Evolutionary conservation across 2,888 invertebrate species (phyloP), one percentile per base, ranked within the genome.

Genomic region (Cantharis nigra): DNA sequence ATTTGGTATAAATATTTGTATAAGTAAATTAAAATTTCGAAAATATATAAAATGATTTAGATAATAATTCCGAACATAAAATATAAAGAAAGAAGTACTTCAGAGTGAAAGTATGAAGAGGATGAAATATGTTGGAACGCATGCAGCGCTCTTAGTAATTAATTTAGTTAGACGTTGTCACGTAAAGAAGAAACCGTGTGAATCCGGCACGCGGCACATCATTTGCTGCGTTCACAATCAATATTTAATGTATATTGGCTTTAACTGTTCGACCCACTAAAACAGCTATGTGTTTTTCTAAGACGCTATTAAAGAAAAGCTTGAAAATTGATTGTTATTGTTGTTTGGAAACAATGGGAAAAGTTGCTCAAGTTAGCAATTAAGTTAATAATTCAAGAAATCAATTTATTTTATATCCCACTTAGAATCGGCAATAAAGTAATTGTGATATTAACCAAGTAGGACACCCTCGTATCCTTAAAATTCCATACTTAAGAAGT

Each of bases 221-320:
- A 80, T 81, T 83, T 82, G 81, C 82, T 76, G 74, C 76, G 77
- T 80, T 80, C 81, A 80, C 82, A 83, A 83, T 83, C 82, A 83
- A 83, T 83, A 83, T 83, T 83, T 83, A 83, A 83, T 82, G 82
- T 80, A 82, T 82, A 83, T 83, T 83, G 82, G 80, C 81, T 80
- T 79, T 82, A 82, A 82, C 79, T 80, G 79, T 72, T 72, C 75
- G 75, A 80, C 72, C 79, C 81, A 82, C 82, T 81, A 82, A 80
- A 74, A 80, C 80, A 75, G 72, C 70, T 71, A 65, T 67, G 62
- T 73, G 72, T 78, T 75, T 72, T 72, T 78, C 69, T 72, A 78
- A 78, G 78, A 78, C 77, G 74, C 78, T 75, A 78, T 75, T 74
- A 78, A 78, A 78, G 78, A 78, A 71, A 67, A 74, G 71, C 23